Evolutionary conservation across 2,888 invertebrate species (phyloP).

Genomic region (Philereme vetulata): DNA sequence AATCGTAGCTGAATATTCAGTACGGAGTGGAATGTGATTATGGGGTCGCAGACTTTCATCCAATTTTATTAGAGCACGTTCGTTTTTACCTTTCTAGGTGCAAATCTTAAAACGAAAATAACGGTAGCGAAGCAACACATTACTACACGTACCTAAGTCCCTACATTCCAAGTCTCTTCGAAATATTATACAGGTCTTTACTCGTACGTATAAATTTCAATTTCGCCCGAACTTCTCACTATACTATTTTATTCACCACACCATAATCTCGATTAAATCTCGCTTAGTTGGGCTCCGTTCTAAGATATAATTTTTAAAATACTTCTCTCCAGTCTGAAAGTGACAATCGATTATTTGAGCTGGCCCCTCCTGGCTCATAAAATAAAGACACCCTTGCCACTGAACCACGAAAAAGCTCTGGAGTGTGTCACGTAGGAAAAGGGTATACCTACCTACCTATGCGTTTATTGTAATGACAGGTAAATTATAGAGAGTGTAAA

Average conservation of each 20-base stretch:
- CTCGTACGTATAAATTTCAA: neutral
- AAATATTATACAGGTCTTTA: neutral
- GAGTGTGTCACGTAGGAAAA: conserved; percentile 28
- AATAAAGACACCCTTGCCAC: conserved; percentile 23
- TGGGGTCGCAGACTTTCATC: conserved; percentile 2
- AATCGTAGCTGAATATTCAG: conserved; percentile 20
- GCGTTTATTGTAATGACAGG: conserved; percentile 1
- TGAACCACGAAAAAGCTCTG: conserved; percentile 29
- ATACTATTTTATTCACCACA: conserved; percentile 4
- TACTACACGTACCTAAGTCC: no score
- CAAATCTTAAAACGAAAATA: no score
- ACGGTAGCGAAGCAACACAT: no score
- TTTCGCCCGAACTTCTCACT: conserved; percentile 1
- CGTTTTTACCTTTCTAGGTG: no score
- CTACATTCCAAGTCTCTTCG: no score
- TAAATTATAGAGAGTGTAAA: conserved; percentile 14
- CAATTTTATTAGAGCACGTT: conserved; percentile 7
- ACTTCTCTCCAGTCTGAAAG: conserved; percentile 8
- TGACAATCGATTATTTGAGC: conserved; percentile 26
- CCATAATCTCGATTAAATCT: conserved; percentile 7
- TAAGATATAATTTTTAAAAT: conserved; percentile 11
- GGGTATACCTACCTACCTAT: conserved; percentile 3
- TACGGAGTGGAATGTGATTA: conserved; percentile 14
- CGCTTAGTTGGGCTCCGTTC: neutral
- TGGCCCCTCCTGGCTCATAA: conserved; percentile 21